Conservation (phyloP, 2,888 invertebrate species). For the Agapostemon virescens region DNA sequence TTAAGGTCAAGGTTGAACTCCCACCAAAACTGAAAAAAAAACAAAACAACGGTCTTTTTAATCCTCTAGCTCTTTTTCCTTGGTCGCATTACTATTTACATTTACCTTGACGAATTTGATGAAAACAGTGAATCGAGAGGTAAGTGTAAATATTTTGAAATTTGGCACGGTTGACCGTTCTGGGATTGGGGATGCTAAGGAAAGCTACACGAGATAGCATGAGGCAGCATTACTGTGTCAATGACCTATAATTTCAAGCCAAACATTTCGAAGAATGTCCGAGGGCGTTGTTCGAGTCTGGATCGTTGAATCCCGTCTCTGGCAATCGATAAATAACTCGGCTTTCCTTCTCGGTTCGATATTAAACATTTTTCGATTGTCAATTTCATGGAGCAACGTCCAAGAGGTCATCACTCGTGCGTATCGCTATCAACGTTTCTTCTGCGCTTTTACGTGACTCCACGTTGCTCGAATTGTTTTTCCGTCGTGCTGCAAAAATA, state of each 20-base stretch:
- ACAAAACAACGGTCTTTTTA: neutral
- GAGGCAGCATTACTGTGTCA: conserved; percentile 26
- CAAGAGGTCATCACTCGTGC: neutral
- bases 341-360: neutral
- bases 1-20: neutral
- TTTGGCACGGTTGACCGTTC: conserved; percentile 6
- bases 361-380: neutral
- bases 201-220: neutral
- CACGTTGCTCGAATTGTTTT: neutral
- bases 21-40: neutral
- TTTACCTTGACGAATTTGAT: neutral
- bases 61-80: neutral
- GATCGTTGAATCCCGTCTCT: conserved; percentile 13
- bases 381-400: conserved; percentile 11
- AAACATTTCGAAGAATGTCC: neutral
- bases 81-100: neutral
- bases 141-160: conserved; percentile 4
- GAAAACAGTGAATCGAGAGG: neutral
- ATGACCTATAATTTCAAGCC: conserved; percentile 26
- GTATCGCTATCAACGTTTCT: neutral
- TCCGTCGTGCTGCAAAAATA: neutral
- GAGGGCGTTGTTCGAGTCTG: conserved; percentile 29
- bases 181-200: neutral
- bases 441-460: neutral
- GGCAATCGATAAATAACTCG: conserved; percentile 34